Conservation (phyloP, 2,797 vertebrate genomes). For the Acanthurus leucopareius region DNA sequence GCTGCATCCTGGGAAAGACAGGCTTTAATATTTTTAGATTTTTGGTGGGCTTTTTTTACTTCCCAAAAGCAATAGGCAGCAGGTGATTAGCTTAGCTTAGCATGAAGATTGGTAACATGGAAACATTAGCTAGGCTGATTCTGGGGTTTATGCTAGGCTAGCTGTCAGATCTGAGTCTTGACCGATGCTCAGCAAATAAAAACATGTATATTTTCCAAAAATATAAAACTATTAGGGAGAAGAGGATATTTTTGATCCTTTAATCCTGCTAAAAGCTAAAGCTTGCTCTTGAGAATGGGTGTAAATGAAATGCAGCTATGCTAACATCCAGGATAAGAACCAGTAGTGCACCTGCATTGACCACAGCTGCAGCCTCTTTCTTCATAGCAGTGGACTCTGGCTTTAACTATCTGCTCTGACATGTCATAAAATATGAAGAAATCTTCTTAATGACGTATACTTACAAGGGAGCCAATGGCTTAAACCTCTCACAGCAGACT, state of each 20-base stretch:
- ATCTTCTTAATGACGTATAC: background rate
- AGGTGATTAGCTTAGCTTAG: too few species aligned
- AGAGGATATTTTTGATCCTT: background rate
- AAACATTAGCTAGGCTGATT: too few species aligned
- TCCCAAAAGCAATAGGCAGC: too few species aligned
- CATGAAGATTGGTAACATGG: too few species aligned
- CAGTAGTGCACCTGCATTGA: background rate
- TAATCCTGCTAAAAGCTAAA: background rate
- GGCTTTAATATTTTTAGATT: too few species aligned
- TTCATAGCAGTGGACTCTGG: slow-evolving; percentile 30
- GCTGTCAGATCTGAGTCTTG: background rate
- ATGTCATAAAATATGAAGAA: slow-evolving; percentile 21
- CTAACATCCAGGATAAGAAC: background rate
- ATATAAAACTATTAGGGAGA: background rate
- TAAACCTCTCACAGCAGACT: background rate
- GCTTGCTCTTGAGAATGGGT: background rate
- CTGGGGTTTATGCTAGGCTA: background rate
- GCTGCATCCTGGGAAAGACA: too few species aligned
- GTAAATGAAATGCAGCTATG: background rate
- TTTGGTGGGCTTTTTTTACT: too few species aligned
- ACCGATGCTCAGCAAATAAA: background rate
- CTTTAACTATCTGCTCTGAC: slow-evolving; percentile 22
- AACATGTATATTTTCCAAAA: background rate
- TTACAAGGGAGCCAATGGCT: background rate
- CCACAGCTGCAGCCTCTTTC: background rate